Conservation (phyloP, 1,140 invertebrate genomes). For the Macrotrachela quadricornifera region DNA sequence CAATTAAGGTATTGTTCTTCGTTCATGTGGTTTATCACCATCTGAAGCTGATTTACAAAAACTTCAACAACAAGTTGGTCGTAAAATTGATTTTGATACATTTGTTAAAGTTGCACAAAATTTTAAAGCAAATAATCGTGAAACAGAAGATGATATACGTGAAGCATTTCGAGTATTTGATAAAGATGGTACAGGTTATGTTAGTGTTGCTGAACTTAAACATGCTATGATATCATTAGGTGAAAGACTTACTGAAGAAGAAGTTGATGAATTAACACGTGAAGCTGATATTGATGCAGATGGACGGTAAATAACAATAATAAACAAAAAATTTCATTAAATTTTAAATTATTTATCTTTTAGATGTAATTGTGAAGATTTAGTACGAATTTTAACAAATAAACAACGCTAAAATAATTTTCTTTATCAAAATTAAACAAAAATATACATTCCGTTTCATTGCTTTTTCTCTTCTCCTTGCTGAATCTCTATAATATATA, state of each 20-base stretch:
- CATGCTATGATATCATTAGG: neutral
- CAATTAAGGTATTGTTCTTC: slow-evolving; percentile 1
- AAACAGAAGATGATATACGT: neutral
- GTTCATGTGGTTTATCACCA: slow-evolving; percentile 3
- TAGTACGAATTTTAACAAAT: too few species aligned
- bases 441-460: too few species aligned
- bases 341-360: too few species aligned
- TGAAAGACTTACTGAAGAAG: neutral
- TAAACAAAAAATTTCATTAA: too few species aligned
- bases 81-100: slow-evolving; percentile 6
- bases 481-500: too few species aligned
- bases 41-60: neutral
- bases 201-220: neutral
- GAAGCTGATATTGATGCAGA: neutral
- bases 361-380: too few species aligned
- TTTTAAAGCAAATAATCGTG: neutral
- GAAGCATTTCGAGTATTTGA: neutral
- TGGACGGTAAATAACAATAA: neutral
- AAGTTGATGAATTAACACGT: neutral
- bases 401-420: too few species aligned
- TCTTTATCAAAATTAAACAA: too few species aligned
- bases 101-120: neutral
- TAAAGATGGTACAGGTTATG: neutral
- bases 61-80: neutral
- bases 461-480: too few species aligned